phyloP scores from a whole-genome alignment of 1,140 invertebrate species.

The Procambarus clarkii region DNA sequence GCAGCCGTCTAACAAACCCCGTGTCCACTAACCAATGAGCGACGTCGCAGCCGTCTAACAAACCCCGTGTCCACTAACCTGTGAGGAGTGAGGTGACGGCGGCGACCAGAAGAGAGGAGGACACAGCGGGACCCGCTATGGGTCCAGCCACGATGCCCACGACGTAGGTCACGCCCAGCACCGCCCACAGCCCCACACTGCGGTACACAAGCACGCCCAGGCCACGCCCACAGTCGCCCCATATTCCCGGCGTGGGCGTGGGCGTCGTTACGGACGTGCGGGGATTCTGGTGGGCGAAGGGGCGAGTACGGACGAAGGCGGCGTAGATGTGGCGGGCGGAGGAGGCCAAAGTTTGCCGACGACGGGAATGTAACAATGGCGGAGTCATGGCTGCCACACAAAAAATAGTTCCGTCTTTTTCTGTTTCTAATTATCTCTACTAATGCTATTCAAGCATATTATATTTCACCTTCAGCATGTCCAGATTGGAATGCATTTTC shows the following conservation, averaged over 20 bases:
- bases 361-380: slow-evolving; percentile 31
- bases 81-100: slow-evolving; percentile 55
- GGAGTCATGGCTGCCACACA: slow-evolving; percentile 33
- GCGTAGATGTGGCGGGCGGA: slow-evolving; percentile 40
- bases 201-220: slow-evolving; percentile 50
- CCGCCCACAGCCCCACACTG: slow-evolving; percentile 49
- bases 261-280: background rate
- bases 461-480: no score
- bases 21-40: no score
- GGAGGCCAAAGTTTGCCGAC: slow-evolving; percentile 16
- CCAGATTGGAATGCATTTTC: no score
- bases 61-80: slow-evolving; percentile 38
- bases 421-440: no score
- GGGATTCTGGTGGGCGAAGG: slow-evolving; percentile 27
- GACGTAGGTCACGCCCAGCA: slow-evolving; percentile 43
- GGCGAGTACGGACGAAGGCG: slow-evolving; percentile 35
- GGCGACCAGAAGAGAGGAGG: slow-evolving; percentile 55
- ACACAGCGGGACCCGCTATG: slow-evolving; percentile 43
- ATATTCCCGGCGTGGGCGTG: slow-evolving; percentile 48
- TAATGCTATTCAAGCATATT: no score
- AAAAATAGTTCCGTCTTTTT: no score
- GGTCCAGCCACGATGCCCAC: slow-evolving; percentile 57
- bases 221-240: slow-evolving; percentile 50
- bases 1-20: no score
- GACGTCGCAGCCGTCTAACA: no score